A percentile compares a stretch with the other conserved stretches of the same genome.
phyloP scores from a whole-genome alignment of 2,888 invertebrate species.

The Candidula unifasciata region DNA sequence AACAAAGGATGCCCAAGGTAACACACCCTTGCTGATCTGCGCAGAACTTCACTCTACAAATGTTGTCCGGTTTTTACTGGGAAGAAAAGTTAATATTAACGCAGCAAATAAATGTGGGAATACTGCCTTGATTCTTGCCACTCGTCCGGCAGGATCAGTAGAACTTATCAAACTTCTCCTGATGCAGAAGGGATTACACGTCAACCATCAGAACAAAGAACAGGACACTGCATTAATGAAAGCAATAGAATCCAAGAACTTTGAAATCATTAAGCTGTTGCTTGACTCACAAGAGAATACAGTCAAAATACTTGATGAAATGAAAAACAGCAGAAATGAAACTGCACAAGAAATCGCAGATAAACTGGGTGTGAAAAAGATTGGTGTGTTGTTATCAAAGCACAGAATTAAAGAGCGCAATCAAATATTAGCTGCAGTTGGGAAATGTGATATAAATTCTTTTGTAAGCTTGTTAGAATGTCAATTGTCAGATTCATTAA shows the following conservation, averaged over 20 bases:
- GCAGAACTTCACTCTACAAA: background rate
- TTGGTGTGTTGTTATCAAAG: too few species aligned
- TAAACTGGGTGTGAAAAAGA: background rate
- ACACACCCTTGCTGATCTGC: slow-evolving; percentile 4
- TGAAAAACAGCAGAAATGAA: background rate
- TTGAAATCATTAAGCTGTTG: background rate
- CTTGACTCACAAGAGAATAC: background rate
- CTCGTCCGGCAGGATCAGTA: too few species aligned
- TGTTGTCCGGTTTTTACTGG: background rate
- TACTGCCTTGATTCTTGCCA: slow-evolving; percentile 14
- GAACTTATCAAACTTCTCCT: background rate
- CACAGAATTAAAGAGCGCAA: background rate
- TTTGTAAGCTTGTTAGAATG: background rate
- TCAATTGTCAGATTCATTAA: background rate
- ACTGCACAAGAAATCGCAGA: background rate
- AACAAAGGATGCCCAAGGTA: background rate
- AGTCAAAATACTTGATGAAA: background rate
- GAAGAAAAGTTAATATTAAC: background rate
- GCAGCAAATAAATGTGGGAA: background rate
- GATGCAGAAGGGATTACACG: background rate
- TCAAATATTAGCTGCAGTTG: background rate
- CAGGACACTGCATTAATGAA: background rate
- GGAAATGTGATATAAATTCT: background rate
- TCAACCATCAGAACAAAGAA: background rate
- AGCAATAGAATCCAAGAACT: background rate